Base-by-base conservation (phyloP, 2,797 vertebrate genomes). In the Xiphophorus birchmanni region DNA sequence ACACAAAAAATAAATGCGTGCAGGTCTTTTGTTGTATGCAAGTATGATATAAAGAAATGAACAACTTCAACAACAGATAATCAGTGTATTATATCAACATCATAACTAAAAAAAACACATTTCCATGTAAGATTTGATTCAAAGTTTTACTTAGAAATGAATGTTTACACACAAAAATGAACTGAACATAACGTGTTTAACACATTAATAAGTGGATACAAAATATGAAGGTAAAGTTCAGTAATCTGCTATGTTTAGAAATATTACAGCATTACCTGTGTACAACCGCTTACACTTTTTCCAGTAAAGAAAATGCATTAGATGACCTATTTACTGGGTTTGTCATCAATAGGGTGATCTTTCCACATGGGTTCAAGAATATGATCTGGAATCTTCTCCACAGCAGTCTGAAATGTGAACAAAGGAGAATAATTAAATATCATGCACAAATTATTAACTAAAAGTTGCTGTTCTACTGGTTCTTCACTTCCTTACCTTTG, bases 341-440 rank as follows among this genome's bases (percentile, higher is more conserved):
- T 83, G 26, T 96, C 94, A 5, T 90, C 92, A 63, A 81, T 58
- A 50, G 94, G 90, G 4, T 91, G 37, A 0, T 93, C 91, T 40
- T 95, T 93, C 97, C 98, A 99, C 84, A 99, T 88, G 18, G 98
- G 97, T 69, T 96, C 80, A 79, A 89, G 95, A 89, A 99, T 97
- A 89, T 99, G 97, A 65, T 98, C 97, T 40, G 98, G 98, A 94
- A 98, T 88, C 84, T 93, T 96, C 91, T 98, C 96, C 84, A 99
- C 94, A 75, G 92, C 89, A 23, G 95, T 97, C 98, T 99, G 90
- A 90, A 87, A 78, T 12, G 75, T 82, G 54, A 78, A 76, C 58
- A 29, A 2, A 35, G 37, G 11, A 10, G 10, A 29, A 9, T 3
- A 10, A 47, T 44, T 65, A 4, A 32, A 42, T 40, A 54, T 9